A percentile compares a stretch with the other conserved stretches of the same genome.
Conservation (phyloP, 2,888 invertebrate species). For the Cantharis rustica region DNA sequence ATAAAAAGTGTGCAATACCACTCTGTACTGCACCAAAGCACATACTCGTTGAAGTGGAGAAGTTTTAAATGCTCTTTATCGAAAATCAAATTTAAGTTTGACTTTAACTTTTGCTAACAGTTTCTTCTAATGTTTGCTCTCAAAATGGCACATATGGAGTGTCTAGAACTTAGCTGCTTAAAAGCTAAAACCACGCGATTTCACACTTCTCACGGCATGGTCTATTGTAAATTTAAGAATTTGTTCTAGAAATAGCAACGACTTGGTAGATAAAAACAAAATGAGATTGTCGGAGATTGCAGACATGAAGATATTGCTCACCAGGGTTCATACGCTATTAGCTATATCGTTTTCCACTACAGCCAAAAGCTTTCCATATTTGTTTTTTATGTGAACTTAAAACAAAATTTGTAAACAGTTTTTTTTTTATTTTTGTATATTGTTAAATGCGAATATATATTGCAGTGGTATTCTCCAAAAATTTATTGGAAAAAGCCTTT, state of each 20-base stretch:
- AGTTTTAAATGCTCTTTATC: background rate
- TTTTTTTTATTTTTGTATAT: too few relatives aligned
- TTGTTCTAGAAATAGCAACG: background rate
- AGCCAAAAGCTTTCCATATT: too few relatives aligned
- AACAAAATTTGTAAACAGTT: too few relatives aligned
- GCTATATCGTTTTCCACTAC: background rate
- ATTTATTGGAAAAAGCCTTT: too few relatives aligned
- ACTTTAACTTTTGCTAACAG: background rate
- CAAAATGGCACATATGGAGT: background rate
- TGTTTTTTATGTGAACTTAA: too few relatives aligned
- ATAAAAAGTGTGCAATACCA: too few relatives aligned
- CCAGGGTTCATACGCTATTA: background rate
- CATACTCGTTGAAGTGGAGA: too few relatives aligned
- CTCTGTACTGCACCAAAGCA: too few relatives aligned
- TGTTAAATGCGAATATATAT: too few relatives aligned
- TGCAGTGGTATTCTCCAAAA: too few relatives aligned
- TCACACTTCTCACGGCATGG: background rate
- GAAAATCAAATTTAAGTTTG: background rate
- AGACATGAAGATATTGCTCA: background rate
- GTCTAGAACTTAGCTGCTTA: background rate
- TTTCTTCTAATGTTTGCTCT: background rate
- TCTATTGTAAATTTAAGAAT: background rate
- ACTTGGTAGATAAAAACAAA: background rate
- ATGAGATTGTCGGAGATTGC: background rate
- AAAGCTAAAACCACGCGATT: background rate